Evolutionary conservation across 2,888 invertebrate species (phyloP), one percentile per base, ranked within the genome.

Genomic region (Campaea margaritaria): DNA sequence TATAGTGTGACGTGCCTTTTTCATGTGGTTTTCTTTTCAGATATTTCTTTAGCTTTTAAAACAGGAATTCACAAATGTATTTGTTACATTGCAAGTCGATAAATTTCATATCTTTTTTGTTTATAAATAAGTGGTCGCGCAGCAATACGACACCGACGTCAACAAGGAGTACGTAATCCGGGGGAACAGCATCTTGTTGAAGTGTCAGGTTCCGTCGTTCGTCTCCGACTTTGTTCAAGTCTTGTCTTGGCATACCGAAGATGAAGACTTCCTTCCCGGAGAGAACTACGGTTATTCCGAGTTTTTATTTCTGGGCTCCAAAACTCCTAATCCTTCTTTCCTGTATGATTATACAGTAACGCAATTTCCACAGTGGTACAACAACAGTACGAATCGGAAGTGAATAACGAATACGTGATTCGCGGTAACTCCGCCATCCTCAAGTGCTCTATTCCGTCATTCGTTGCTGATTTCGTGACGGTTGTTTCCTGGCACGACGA

Each of bases 371-470:
- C 94, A 97, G 97, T 97, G 91, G 97, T 97, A 78, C 96, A 96
- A 82, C 97, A 97, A 86, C 96, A 95, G 87, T 97, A 97, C 90
- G 96, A 97, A 89, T 96, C 96, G 66, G 97, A 97, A 93, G 97
- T 97, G 73, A 97, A 97, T 92, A 96, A 97, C 91, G 97, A 97
- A 86, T 97, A 97, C 87, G 97, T 96, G 58, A 97, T 97, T 80
- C 95, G 96, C 73, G 97, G 97, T 74, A 97, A 97, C 89, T 95
- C 97, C 76, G 97, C 96, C 64, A 96, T 97, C 68, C 93, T 97
- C 77, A 97, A 97, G 91, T 97, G 97, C 93, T 96, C 96, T 76
- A 96, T 97, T 79, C 98, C 98, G 49, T 97, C 97, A 65, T 98
- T 97, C 90, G 97, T 98, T 64, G 96, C 97, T 64, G 98, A 98